These are phyloP conservation scores for Limnodromus scolopaceus DNA, from an alignment of 2,797 vertebrate genomes.

Conservation along the genomic window DNA sequence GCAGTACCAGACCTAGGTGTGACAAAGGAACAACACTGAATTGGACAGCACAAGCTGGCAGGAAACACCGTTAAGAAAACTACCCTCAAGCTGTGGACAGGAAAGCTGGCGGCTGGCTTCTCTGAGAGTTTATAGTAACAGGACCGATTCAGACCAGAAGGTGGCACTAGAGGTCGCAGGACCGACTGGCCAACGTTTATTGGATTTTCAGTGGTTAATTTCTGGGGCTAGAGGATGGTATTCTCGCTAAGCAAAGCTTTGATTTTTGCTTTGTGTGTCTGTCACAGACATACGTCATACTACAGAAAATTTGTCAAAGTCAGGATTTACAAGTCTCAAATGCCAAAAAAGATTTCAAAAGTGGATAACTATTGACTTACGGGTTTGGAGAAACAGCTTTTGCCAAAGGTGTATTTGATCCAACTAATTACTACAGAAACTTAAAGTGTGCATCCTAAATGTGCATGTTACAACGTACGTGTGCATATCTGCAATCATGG, in stretches of 20 bases:
- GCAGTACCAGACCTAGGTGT: background rate
- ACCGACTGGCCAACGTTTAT: rapidly evolving
- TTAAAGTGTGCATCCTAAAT: background rate
- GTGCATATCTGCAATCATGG: background rate
- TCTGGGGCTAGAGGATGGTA: background rate
- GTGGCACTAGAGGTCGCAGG: background rate
- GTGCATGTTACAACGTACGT: background rate
- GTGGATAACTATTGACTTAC: rapidly evolving
- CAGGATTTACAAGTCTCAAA: background rate
- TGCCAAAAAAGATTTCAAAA: background rate
- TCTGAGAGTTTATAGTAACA: background rate
- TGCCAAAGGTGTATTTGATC: background rate
- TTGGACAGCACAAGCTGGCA: background rate
- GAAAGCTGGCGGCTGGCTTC: background rate
- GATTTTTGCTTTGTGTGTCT: background rate
- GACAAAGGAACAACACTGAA: background rate
- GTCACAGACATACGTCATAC: background rate
- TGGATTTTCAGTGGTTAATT: background rate
- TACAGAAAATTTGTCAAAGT: background rate
- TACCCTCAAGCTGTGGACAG: background rate
- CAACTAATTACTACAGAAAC: background rate
- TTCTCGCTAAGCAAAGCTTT: background rate
- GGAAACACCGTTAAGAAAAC: background rate
- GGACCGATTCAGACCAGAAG: background rate
- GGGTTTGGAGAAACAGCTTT: background rate